A percentile compares a stretch with the other conserved stretches of the same genome.
Evolutionary conservation across 2,888 invertebrate species (phyloP).

Genomic region (Pteria penguin): DNA sequence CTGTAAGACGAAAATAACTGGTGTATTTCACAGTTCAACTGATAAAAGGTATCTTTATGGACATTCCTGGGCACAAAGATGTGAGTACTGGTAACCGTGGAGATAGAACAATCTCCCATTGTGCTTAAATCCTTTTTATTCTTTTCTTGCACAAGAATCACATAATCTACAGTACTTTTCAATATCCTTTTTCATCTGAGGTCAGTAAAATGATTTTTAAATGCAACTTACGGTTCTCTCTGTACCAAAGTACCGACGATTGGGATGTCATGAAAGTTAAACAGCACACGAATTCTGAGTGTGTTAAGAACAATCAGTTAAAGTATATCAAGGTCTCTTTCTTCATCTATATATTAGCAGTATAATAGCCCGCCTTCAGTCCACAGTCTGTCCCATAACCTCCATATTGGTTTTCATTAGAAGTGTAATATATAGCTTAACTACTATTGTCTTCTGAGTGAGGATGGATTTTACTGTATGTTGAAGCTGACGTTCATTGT

Average conservation of each 20-base stretch:
- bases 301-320: constrained; percentile 10
- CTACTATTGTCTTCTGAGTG: too few relatives aligned
- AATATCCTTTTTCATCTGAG: constrained; percentile 9
- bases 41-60: too few relatives aligned
- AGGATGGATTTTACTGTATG: too few relatives aligned
- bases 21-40: too few relatives aligned
- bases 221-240: constrained; percentile 18
- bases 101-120: too few relatives aligned
- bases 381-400: constrained; percentile 4
- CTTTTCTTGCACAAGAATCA: constrained; percentile 15
- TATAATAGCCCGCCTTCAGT: too few relatives aligned
- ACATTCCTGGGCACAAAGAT: too few relatives aligned
- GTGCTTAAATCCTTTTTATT: too few relatives aligned
- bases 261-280: constrained; percentile 14
- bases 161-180: constrained; percentile 11
- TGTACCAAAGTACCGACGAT: constrained; percentile 23
- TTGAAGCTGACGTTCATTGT: too few relatives aligned
- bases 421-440: too few relatives aligned
- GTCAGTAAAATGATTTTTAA: constrained; percentile 29
- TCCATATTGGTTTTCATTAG: constrained; percentile 10
- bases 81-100: too few relatives aligned
- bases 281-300: neutral
- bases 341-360: neutral
- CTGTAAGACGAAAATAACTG: too few relatives aligned
- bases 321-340: neutral